phyloP scores from a whole-genome alignment of 2,888 invertebrate species.

The Cabera pusaria region DNA sequence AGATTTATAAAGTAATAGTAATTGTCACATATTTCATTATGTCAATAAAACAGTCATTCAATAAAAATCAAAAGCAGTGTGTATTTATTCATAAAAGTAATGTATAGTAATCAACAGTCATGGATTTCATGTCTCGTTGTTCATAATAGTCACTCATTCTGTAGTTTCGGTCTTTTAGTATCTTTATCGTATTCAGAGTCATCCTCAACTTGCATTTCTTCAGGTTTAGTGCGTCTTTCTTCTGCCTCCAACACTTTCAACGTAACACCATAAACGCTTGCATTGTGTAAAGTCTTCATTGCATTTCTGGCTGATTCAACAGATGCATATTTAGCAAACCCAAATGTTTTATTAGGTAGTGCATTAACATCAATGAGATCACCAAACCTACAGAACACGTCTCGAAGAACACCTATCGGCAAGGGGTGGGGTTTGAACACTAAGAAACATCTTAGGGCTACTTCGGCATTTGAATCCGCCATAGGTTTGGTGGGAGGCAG shows the following conservation, averaged over 20 bases:
- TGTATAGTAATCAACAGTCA: too few relatives aligned
- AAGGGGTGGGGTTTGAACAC: slow-evolving; percentile 87
- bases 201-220: slow-evolving; percentile 39
- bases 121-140: too few relatives aligned
- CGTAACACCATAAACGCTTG: slow-evolving; percentile 90
- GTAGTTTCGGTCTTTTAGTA: slow-evolving; percentile 55
- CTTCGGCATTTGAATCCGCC: slow-evolving; percentile 83
- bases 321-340: slow-evolving; percentile 94
- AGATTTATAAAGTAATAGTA: too few relatives aligned
- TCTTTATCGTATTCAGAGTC: slow-evolving; percentile 48
- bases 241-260: slow-evolving; percentile 96
- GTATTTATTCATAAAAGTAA: too few relatives aligned
- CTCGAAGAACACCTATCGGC: slow-evolving; percentile 89
- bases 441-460: slow-evolving; percentile 87
- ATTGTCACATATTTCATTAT: too few relatives aligned
- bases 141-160: slow-evolving; percentile 23
- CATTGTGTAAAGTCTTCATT: slow-evolving; percentile 89
- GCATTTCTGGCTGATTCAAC: slow-evolving; percentile 90
- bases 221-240: slow-evolving; percentile 76
- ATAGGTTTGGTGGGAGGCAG: slow-evolving; percentile 89
- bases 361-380: slow-evolving; percentile 95
- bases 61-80: too few relatives aligned
- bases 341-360: slow-evolving; percentile 94
- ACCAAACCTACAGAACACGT: slow-evolving; percentile 95
- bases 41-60: too few relatives aligned